Base-by-base conservation (phyloP, 2,113 vertebrate genomes). In the Muscicapa adusta region DNA sequence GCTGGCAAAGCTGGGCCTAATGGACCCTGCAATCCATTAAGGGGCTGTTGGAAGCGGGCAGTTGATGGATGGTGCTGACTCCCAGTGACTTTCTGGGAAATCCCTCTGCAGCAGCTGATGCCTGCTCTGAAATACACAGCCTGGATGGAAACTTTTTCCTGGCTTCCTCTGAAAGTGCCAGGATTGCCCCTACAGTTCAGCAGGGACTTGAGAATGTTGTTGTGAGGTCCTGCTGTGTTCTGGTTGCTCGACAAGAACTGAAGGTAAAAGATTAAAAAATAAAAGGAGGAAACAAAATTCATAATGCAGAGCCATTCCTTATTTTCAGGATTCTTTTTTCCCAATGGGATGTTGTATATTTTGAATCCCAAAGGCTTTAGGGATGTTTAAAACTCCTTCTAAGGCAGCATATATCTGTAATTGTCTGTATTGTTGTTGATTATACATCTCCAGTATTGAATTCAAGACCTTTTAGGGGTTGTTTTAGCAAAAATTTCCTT, bases 181-280 rank as follows among this genome's bases (percentile, higher is more conserved):
- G 0, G 0, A 50, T 25, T 50, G 38, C 43, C 51, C 43, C 51
- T 53, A 0, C 20, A 17, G 19, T 43, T 72, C 51, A 61, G 20
- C 56, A 61, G 65, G 65, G 88, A 47, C 12, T 16, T 23, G n/a
- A 33, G n/a, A 31, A 18, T 68, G 56, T 31, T 43, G 6, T 62
- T 75, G 34, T 63, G 29, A 43, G 1, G 31, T 40, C 33, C 40
- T 80, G 34, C 54, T 68, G 4, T 45, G 40, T 61, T 42, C 50
- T 48, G 40, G 19, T 57, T 80, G n/a, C 47, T 50, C 1, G 2
- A 16, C 33, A 58, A 68, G 57, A 66, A 24, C 12, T 25, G 8
- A 26, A 70, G 29, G 40, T 17, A 79, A 48, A 73, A 33, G 0
- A 42, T 14, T 18, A 7, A 43, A 67, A 56, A 51, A 10, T 19